Percentiles rank a stretch among this genome's conserved stretches.
Evolutionary conservation across 2,888 invertebrate genomes (phyloP).

Genomic region (Cephus nigrinus): DNA sequence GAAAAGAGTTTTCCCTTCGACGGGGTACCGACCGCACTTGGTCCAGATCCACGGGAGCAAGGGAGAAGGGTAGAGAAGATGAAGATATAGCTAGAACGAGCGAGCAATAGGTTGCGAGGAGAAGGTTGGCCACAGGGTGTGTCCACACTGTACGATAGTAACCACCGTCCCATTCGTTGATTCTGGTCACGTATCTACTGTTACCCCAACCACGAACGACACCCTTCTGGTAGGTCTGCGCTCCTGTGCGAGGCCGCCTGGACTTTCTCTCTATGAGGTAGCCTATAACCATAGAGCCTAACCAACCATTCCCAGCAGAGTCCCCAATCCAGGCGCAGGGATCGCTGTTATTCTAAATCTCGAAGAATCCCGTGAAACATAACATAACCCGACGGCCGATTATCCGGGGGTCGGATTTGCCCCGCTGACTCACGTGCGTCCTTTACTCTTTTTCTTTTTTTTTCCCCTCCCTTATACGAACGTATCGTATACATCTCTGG

Average conservation of each 20-base stretch:
- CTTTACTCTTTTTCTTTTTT: neutral
- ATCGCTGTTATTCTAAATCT: neutral
- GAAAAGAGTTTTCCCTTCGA: neutral
- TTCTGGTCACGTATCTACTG: conserved; percentile 29
- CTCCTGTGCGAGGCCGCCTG: neutral
- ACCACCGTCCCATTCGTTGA: conserved; percentile 3
- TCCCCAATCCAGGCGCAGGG: neutral
- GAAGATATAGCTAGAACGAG: neutral
- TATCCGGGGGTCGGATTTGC: neutral
- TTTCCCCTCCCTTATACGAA: neutral
- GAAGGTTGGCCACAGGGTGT: neutral
- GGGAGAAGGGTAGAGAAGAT: too few relatives aligned
- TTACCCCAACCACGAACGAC: conserved; percentile 14
- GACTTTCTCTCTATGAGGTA: neutral
- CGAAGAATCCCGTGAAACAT: neutral
- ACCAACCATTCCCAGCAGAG: neutral
- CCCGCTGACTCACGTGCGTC: neutral
- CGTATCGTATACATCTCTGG: neutral
- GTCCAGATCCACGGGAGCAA: neutral
- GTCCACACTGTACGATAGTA: neutral
- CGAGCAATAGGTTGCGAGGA: neutral
- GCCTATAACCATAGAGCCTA: neutral
- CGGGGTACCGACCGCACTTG: neutral
- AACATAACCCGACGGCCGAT: neutral
- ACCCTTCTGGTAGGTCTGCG: neutral